These are phyloP conservation scores for Agonopterix arenella DNA, from an alignment of 2,888 invertebrate genomes.

Conservation along the genomic window DNA sequence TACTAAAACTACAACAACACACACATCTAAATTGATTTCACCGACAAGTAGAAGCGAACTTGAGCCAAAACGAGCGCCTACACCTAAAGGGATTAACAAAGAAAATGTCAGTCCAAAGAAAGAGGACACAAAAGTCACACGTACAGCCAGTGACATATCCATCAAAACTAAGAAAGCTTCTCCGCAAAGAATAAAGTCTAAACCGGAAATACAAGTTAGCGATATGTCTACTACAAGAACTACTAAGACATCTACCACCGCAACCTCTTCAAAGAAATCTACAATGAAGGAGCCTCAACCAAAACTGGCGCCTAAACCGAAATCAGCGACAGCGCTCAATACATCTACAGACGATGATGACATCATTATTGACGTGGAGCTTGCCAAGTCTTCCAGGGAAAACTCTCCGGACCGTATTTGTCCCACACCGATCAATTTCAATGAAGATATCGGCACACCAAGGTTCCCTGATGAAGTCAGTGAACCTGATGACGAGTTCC, in stretches of 20 bases:
- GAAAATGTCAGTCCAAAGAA: slow-evolving; percentile 54
- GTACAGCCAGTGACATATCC: slow-evolving; percentile 76
- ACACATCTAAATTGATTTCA: slow-evolving; percentile 25
- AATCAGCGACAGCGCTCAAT: slow-evolving; percentile 70
- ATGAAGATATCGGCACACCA: slow-evolving; percentile 77
- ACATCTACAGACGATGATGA: slow-evolving; percentile 71
- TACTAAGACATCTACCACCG: slow-evolving; percentile 26
- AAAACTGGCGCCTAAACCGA: slow-evolving; percentile 58
- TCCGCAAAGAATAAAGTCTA: slow-evolving; percentile 64
- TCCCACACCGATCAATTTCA: slow-evolving; percentile 79
- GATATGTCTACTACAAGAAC: slow-evolving; percentile 44
- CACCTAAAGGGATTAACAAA: slow-evolving; percentile 46
- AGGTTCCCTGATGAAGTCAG: slow-evolving; percentile 85
- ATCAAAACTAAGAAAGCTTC: slow-evolving; percentile 65
- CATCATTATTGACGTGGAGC: slow-evolving; percentile 81
- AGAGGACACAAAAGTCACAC: slow-evolving; percentile 65
- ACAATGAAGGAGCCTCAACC: slow-evolving; percentile 39
- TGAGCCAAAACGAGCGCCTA: slow-evolving; percentile 46
- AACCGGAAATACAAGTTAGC: slow-evolving; percentile 67
- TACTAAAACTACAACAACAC: slow-evolving; percentile 27
- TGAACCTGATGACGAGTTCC: slow-evolving; percentile 83
- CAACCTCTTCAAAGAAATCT: slow-evolving; percentile 31
- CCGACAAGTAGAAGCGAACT: slow-evolving; percentile 32
- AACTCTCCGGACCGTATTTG: slow-evolving; percentile 84
- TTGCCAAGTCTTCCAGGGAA: slow-evolving; percentile 85